Percentiles rank a stretch among this genome's conserved stretches.
phyloP scores from a whole-genome alignment of 2,113 vertebrate species.

The Aepyceros melampus region DNA sequence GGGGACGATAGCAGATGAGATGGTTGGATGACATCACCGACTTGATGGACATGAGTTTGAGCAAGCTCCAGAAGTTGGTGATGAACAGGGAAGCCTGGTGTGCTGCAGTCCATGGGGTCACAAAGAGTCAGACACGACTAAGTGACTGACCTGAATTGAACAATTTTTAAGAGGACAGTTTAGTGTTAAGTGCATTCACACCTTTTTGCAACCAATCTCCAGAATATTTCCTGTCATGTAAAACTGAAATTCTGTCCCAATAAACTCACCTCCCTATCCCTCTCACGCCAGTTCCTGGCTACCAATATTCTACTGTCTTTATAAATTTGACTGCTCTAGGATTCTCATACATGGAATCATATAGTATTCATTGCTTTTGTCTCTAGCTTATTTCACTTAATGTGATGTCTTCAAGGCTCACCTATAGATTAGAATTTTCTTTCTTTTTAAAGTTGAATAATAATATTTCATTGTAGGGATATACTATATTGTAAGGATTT shows the following conservation, averaged over 20 bases:
- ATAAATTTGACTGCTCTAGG: too few relatives aligned
- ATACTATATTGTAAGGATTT: too few relatives aligned
- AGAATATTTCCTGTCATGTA: too few relatives aligned
- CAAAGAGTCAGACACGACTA: too few relatives aligned
- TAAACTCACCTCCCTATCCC: background rate
- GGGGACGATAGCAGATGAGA: rapidly evolving
- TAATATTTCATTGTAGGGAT: background rate
- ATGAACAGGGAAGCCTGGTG: too few relatives aligned
- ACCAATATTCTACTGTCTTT: background rate
- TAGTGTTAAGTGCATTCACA: background rate
- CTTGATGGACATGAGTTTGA: too few relatives aligned
- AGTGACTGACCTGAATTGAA: too few relatives aligned
- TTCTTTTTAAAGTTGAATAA: background rate
- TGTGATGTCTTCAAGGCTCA: background rate
- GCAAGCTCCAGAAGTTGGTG: too few relatives aligned
- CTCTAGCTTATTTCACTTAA: background rate
- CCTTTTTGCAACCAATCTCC: background rate
- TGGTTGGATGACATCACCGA: too few relatives aligned
- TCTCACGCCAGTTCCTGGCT: background rate
- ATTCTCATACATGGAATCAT: too few relatives aligned
- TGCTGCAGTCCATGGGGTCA: too few relatives aligned
- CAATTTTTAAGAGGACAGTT: background rate
- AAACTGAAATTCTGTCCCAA: background rate
- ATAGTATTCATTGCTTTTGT: too few relatives aligned
- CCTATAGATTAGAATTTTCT: background rate